Percentiles rank a stretch among this genome's conserved stretches.
These are phyloP conservation scores for Neoscelio sp. DNA, from an alignment of 2,888 invertebrate species.

Conservation along the genomic window DNA sequence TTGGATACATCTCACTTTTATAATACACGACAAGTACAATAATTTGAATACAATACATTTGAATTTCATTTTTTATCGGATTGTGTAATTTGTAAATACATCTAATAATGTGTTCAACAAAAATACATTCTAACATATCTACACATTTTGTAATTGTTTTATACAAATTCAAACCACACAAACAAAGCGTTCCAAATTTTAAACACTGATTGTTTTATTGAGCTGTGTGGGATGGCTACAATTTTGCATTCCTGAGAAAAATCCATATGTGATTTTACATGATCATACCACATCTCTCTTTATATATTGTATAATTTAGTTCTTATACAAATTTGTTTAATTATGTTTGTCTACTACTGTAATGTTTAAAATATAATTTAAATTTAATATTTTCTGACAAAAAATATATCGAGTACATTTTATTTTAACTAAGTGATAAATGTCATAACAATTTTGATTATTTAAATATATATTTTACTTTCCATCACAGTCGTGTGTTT, in stretches of 20 bases:
- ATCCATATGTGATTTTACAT: conserved; percentile 54
- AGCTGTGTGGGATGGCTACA: conserved; percentile 58
- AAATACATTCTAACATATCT: conserved; percentile 57
- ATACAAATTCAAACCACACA: conserved; percentile 25
- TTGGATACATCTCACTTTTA: conserved; percentile 38
- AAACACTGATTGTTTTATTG: conserved; percentile 30
- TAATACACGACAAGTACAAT: conserved; percentile 38
- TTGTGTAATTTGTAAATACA: conserved; percentile 40
- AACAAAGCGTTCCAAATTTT: conserved; percentile 34
- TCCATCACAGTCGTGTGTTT: conserved; percentile 26
- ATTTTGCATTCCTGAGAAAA: conserved; percentile 41
- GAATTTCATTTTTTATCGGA: conserved; percentile 26
- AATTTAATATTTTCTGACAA: too few relatives aligned
- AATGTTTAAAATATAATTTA: too few relatives aligned
- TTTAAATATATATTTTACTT: conserved; percentile 2
- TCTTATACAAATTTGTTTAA: neutral
- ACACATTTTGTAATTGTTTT: conserved; percentile 53
- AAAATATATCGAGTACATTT: too few relatives aligned
- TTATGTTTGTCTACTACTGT: too few relatives aligned
- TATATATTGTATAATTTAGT: too few relatives aligned
- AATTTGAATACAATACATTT: conserved; percentile 34
- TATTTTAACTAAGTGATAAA: too few relatives aligned
- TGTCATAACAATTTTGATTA: neutral
- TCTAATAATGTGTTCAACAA: conserved; percentile 33
- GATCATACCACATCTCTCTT: conserved; percentile 41